Evolutionary conservation across 1,140 invertebrate genomes (phyloP).

Genomic region (Drosophila azteca): DNA sequence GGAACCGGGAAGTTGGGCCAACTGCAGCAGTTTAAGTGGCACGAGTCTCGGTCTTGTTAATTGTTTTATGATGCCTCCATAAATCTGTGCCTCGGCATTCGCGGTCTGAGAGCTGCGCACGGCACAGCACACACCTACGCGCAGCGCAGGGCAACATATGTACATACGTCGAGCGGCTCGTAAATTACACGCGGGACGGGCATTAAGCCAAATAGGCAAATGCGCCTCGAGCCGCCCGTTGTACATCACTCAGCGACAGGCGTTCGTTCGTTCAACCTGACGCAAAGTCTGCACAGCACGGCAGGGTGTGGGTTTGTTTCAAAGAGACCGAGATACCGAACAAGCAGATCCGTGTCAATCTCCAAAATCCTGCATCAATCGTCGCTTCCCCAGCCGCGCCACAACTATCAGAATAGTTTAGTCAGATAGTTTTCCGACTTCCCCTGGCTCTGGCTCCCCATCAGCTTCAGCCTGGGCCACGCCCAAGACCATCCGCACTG

Average conservation of each 20-base stretch:
- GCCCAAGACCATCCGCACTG: constrained; percentile 52
- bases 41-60: constrained; percentile 80
- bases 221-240: constrained; percentile 46
- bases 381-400: constrained; percentile 21
- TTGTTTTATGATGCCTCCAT: constrained; percentile 80
- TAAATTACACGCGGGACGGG: constrained; percentile 68
- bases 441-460: background rate
- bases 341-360: constrained; percentile 50
- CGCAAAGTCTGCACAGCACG: background rate
- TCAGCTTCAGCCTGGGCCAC: constrained; percentile 50
- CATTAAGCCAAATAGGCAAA: constrained; percentile 74
- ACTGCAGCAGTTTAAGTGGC: constrained; percentile 76
- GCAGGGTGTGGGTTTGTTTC: background rate
- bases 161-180: constrained; percentile 59
- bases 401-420: constrained; percentile 38
- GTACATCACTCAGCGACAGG: constrained; percentile 58
- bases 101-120: constrained; percentile 4
- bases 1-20: constrained; percentile 9
- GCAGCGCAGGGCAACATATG: constrained; percentile 54
- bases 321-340: constrained; percentile 21
- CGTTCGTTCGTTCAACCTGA: constrained; percentile 29
- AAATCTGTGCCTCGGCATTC: constrained; percentile 59
- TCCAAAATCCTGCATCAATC: constrained; percentile 66
- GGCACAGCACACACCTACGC: constrained; percentile 39
- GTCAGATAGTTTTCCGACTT: constrained; percentile 1